Evolutionary conservation across 1,140 invertebrate species (phyloP).

Genomic region (Laupala kohalensis): DNA sequence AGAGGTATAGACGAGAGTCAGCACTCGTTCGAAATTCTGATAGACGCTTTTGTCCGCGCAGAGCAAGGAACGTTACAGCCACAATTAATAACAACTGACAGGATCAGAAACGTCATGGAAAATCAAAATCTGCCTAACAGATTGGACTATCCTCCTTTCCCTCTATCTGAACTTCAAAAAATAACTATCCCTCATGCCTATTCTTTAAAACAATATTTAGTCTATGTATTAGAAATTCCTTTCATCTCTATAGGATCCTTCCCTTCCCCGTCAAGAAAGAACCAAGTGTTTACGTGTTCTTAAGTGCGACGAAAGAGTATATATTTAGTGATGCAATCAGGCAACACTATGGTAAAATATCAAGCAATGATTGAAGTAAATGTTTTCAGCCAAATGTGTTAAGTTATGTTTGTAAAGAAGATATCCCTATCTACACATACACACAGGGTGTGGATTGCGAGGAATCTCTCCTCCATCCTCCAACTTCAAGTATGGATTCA

Average conservation of each 20-base stretch:
- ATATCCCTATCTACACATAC: not conserved
- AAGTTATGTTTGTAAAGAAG: not conserved
- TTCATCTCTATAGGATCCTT: not conserved
- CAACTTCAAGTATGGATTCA: not conserved
- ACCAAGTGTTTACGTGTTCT: too few species aligned
- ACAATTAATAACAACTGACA: conserved; percentile 11
- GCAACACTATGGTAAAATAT: not conserved
- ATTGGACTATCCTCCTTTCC: conserved; percentile 15
- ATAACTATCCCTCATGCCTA: not conserved
- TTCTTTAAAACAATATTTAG: not conserved
- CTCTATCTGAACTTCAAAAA: conserved; percentile 14
- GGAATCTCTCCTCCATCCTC: not conserved
- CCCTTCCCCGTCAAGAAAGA: not conserved
- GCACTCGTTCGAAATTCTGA: not conserved
- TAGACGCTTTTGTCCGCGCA: conserved; percentile 3
- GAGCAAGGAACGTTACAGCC: not conserved
- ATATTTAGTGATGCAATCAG: too few species aligned
- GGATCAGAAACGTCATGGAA: conserved; percentile 18
- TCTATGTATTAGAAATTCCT: conserved; percentile 9
- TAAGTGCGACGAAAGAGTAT: too few species aligned
- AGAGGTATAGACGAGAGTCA: conserved; percentile 1
- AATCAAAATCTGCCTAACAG: conserved; percentile 16
- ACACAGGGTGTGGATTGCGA: not conserved
- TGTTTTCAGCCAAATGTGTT: not conserved
- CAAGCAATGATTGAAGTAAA: not conserved